Evolutionary conservation across 2,113 vertebrate genomes (phyloP).

Genomic region (Malurus alboscapulatus): DNA sequence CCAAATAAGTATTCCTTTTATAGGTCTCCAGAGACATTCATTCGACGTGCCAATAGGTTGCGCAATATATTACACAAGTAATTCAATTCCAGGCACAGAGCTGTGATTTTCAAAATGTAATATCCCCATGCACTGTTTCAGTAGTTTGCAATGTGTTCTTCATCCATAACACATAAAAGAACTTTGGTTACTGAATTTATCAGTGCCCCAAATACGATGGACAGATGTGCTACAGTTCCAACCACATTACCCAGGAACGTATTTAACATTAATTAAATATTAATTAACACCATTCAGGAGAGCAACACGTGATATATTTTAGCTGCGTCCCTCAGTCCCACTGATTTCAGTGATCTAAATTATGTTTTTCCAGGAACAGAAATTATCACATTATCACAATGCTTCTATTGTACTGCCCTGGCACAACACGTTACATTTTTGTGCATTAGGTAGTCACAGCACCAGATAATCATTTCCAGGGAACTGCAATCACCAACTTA

Average conservation of each 20-base stretch:
- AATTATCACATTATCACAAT: background rate
- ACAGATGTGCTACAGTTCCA: background rate
- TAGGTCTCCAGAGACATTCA: background rate
- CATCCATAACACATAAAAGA: background rate
- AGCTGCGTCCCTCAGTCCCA: background rate
- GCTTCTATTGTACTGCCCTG: background rate
- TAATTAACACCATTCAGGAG: background rate
- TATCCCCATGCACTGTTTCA: background rate
- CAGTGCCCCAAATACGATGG: accelerated
- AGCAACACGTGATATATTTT: background rate
- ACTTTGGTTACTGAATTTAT: background rate
- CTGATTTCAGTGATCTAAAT: background rate
- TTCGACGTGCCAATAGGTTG: background rate
- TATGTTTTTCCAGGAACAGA: background rate
- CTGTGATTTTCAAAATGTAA: background rate
- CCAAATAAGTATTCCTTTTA: background rate
- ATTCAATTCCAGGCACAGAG: background rate
- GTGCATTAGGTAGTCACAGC: background rate
- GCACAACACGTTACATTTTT: background rate
- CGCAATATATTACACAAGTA: background rate
- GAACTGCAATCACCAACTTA: background rate
- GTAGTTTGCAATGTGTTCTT: background rate
- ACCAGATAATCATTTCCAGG: background rate
- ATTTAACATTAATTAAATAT: background rate
- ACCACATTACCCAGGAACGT: accelerated